Base-by-base conservation (phyloP, 2,888 invertebrate genomes). In the Agriopis leucophaearia region DNA sequence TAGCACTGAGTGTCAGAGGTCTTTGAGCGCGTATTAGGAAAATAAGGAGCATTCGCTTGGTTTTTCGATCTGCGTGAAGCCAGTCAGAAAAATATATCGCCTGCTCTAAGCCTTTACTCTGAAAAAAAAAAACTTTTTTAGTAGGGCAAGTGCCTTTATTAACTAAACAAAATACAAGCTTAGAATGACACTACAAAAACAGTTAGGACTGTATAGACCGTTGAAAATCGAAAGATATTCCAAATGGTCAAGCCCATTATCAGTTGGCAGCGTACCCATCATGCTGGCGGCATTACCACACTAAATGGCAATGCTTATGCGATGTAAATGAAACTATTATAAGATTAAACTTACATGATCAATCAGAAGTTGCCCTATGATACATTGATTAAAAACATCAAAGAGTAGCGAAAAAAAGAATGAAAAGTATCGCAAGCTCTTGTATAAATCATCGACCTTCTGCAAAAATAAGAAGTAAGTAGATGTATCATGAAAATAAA, bases 321-420 rank as follows among this genome's bases (percentile, higher is more conserved):
- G n/a, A 3, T 27, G 27, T 36, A 60, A 12, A 47, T 57, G 40
- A 6, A 18, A 48, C 1, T 12, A 16, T 18, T 18, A 18, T 10
- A 3, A 4, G 9, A 18, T 27, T 9, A 18, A 27, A 38, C 88
- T 80, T 80, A 92, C 93, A 54, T 92, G 89, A 73, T 92, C 85
- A 65, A 83, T 85, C 45, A 93, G 74, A n/a, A 88, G 76, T 76
- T 93, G 92, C 36, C 93, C 93, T 38, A 89, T 83, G 12, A 88
- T 79, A 51, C 93, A 92, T 57, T 88, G 88, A 38, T 86, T 74
- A 56, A 90, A 88, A 35, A 87, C 84, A 57, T 90, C 88, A 1
- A 89, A 58, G 0, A 91, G 57, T 13, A 93, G 71, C 2, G 90
- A 88, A 27, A 82, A 74, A 65, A 86, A 90, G 81, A 92, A 90